A percentile compares a stretch with the other conserved stretches of the same genome.
phyloP scores from a whole-genome alignment of 2,888 invertebrate species.

The Herminia tarsipennalis region DNA sequence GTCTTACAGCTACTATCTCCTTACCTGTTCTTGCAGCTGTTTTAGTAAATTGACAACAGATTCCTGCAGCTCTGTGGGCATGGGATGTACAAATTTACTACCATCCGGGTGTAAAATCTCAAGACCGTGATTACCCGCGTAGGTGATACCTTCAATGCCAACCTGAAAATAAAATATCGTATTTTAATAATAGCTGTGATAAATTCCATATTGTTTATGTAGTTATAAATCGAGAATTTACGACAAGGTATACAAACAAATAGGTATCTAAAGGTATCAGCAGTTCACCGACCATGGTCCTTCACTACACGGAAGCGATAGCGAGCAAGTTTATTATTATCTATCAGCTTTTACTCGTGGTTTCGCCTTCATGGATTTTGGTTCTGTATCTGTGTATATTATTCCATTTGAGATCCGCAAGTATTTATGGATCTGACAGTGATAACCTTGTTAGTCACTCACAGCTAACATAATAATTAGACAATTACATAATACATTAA shows the following conservation, averaged over 20 bases:
- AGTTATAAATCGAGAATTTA: too few species aligned
- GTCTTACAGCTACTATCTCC: background rate
- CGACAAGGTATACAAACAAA: background rate
- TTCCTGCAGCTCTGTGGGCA: conserved; percentile 93
- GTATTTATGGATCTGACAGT: too few species aligned
- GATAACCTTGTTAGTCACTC: too few species aligned
- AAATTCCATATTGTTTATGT: too few species aligned
- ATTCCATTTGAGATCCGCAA: too few species aligned
- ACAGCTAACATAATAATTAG: too few species aligned
- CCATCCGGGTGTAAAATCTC: conserved; percentile 96
- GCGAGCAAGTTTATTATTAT: background rate
- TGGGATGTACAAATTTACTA: conserved; percentile 95
- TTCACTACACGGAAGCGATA: background rate
- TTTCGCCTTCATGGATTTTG: too few species aligned
- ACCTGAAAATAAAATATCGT: conserved; percentile 77
- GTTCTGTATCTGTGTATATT: too few species aligned
- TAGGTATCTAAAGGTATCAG: background rate
- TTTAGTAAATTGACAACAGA: conserved; percentile 92
- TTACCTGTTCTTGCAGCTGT: conserved; percentile 91
- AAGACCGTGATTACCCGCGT: conserved; percentile 95
- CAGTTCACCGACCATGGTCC: background rate
- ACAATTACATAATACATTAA: too few species aligned
- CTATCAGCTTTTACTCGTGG: too few species aligned
- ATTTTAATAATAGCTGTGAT: background rate
- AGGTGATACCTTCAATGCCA: conserved; percentile 95